Conservation (phyloP, 2,113 vertebrate genomes). For the Progne subis region DNA sequence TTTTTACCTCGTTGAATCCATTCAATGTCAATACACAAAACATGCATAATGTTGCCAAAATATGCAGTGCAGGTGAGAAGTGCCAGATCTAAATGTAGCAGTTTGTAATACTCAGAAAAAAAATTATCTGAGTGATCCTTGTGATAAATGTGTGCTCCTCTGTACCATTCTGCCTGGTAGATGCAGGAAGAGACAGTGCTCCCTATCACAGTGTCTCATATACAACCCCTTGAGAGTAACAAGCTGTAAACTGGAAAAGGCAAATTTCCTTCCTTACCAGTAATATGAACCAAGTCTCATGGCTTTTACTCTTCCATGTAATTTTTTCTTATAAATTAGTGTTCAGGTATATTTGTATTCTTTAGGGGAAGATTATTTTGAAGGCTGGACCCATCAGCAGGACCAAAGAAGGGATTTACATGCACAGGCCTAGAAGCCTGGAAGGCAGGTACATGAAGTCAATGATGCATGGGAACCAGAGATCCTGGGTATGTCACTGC, state of each 20-base stretch:
- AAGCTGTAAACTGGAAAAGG: not conserved
- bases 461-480: constrained; percentile 8
- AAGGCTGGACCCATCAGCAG: not conserved
- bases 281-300: not conserved
- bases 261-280: not conserved
- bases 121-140: not conserved
- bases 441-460: constrained; percentile 41
- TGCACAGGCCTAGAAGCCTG: constrained; percentile 7
- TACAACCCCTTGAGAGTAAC: not conserved
- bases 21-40: not conserved
- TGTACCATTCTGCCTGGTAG: not conserved
- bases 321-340: not conserved
- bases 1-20: not conserved
- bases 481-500: constrained; percentile 36
- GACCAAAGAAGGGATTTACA: not conserved
- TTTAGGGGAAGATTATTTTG: not conserved
- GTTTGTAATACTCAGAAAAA: not conserved
- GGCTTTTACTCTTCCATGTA: not conserved
- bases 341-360: not conserved
- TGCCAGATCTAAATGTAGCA: not conserved
- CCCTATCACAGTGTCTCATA: not conserved
- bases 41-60: not conserved
- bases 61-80: not conserved
- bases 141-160: not conserved
- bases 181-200: not conserved